Conservation (phyloP, 1,140 invertebrate genomes). For the Cheumatopsyche charites region DNA sequence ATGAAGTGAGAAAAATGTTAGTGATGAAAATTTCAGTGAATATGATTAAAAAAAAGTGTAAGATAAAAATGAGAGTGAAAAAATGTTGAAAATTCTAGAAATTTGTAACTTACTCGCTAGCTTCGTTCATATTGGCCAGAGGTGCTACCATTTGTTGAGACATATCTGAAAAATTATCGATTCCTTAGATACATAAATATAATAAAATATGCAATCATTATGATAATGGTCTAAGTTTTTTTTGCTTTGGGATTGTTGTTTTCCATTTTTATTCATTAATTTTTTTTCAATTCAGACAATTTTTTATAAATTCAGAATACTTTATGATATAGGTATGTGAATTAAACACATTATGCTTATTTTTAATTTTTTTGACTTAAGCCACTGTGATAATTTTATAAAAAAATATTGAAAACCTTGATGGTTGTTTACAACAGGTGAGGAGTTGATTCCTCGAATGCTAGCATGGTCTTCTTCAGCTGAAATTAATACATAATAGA, state of each 20-base stretch:
- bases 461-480: slow-evolving; percentile 66
- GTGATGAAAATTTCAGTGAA: not conserved
- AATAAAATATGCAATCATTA: slow-evolving; percentile 49
- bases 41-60: not conserved
- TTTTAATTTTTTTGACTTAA: too few relatives aligned
- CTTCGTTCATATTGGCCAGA: slow-evolving; percentile 65
- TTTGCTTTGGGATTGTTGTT: too few relatives aligned
- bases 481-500: slow-evolving; percentile 46
- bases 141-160: slow-evolving; percentile 62
- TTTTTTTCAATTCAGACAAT: too few relatives aligned
- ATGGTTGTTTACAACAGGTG: slow-evolving; percentile 51
- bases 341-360: too few relatives aligned
- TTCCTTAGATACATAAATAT: slow-evolving; percentile 52
- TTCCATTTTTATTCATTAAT: too few relatives aligned
- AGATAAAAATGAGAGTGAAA: not conserved
- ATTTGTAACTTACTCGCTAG: slow-evolving; percentile 62
- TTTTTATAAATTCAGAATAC: too few relatives aligned
- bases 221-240: too few relatives aligned
- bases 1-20: not conserved
- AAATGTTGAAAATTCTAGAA: not conserved
- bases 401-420: slow-evolving; percentile 26
- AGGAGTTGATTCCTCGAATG: slow-evolving; percentile 51
- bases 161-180: slow-evolving; percentile 51
- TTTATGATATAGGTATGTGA: too few relatives aligned
- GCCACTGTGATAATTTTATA: too few relatives aligned